Conservation (phyloP, 2,113 vertebrate genomes). For the Callochromis pleurospilus region DNA sequence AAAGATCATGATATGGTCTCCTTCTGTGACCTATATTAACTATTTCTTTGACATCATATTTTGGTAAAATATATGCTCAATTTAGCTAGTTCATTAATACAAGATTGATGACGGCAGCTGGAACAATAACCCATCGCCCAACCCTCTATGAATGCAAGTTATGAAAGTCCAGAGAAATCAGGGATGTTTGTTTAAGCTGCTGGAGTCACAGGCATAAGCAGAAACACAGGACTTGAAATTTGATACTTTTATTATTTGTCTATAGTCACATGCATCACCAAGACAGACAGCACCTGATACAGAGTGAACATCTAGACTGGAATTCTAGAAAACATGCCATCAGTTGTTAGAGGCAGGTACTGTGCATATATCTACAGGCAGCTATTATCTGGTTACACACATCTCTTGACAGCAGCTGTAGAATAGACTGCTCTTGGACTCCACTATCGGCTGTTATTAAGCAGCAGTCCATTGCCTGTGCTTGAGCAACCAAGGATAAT, state of each 20-base stretch:
- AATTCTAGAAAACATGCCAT: not conserved
- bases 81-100: not conserved
- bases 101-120: not conserved
- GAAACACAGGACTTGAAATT: not conserved
- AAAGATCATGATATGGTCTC: not conserved
- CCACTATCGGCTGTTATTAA: slow-evolving; percentile 40
- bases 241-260: not conserved
- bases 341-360: not conserved
- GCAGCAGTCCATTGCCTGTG: slow-evolving; percentile 31
- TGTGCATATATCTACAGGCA: slow-evolving; percentile 8
- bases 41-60: not conserved
- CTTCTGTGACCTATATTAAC: not conserved
- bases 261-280: not conserved
- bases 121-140: not conserved
- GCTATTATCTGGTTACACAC: slow-evolving; percentile 37
- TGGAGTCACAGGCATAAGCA: not conserved
- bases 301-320: not conserved
- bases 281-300: not conserved
- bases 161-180: not conserved
- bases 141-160: not conserved
- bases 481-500: slow-evolving; percentile 49
- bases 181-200: not conserved
- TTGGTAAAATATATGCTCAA: not conserved
- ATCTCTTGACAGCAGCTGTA: slow-evolving; percentile 52
- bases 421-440: not conserved